These are phyloP conservation scores for Scomberomorus guttatus DNA, from an alignment of 2,797 vertebrate species.

Conservation along the genomic window DNA sequence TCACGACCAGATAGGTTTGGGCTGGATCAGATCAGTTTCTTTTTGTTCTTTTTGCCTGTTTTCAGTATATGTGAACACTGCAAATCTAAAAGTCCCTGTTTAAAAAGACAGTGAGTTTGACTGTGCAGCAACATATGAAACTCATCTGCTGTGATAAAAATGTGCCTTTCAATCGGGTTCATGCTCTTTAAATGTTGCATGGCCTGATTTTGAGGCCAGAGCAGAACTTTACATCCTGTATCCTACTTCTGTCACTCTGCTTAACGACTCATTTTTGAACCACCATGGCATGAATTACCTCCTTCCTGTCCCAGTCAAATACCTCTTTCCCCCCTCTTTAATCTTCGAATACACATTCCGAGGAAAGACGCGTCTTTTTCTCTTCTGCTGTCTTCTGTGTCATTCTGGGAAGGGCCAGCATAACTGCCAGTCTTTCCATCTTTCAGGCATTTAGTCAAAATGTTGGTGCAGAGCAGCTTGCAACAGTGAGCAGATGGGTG, in stretches of 20 bases:
- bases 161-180: not conserved
- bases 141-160: constrained; percentile 7
- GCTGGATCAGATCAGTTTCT: constrained; percentile 13
- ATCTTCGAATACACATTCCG: not conserved
- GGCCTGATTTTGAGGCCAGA: not conserved
- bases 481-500: not conserved
- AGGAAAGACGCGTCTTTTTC: not conserved
- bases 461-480: not conserved
- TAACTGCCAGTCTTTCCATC: not conserved
- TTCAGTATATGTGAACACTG: constrained; percentile 19
- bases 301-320: constrained; percentile 12
- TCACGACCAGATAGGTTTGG: constrained; percentile 12
- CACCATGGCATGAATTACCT: not conserved
- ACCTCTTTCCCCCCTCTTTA: not conserved
- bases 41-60: constrained; percentile 13
- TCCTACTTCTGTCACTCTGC: not conserved
- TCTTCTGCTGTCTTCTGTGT: not conserved
- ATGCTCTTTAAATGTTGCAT: not conserved
- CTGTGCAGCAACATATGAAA: constrained; percentile 7
- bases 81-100: constrained; percentile 3
- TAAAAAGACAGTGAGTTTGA: constrained; percentile 1
- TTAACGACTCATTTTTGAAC: not conserved
- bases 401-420: not conserved
- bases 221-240: constrained; percentile 1
- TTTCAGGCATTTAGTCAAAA: not conserved